Conservation (phyloP, 2,113 vertebrate genomes). For the Rattus rattus region DNA sequence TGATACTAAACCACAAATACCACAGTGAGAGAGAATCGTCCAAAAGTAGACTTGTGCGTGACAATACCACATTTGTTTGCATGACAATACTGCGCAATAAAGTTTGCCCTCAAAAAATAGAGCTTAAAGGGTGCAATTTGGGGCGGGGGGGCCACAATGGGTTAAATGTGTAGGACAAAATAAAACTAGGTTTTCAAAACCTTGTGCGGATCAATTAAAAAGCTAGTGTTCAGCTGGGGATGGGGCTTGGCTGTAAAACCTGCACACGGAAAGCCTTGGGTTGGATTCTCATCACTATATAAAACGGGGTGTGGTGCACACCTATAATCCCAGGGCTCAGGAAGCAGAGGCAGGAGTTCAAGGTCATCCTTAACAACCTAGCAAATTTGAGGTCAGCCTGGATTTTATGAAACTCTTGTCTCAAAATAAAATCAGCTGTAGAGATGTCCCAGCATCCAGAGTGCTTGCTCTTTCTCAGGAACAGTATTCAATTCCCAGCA, state of each 20-base stretch:
- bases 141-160: background rate
- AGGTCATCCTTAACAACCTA: background rate
- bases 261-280: background rate
- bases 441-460: background rate
- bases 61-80: background rate
- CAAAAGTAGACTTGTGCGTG: background rate
- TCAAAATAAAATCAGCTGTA: background rate
- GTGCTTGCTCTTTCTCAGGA: background rate
- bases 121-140: background rate
- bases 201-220: background rate
- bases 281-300: no score
- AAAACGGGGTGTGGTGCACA: background rate
- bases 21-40: background rate
- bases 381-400: background rate
- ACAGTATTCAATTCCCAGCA: background rate
- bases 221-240: background rate
- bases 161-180: background rate
- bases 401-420: background rate
- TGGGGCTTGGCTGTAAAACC: background rate
- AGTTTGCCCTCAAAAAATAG: background rate
- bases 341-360: background rate
- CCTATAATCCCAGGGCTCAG: background rate
- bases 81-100: background rate
- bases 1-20: background rate
- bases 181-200: background rate